A percentile compares a stretch with the other conserved stretches of the same genome.
Evolutionary conservation across 2,888 invertebrate species (phyloP).

Genomic region (Drosophila falleni): DNA sequence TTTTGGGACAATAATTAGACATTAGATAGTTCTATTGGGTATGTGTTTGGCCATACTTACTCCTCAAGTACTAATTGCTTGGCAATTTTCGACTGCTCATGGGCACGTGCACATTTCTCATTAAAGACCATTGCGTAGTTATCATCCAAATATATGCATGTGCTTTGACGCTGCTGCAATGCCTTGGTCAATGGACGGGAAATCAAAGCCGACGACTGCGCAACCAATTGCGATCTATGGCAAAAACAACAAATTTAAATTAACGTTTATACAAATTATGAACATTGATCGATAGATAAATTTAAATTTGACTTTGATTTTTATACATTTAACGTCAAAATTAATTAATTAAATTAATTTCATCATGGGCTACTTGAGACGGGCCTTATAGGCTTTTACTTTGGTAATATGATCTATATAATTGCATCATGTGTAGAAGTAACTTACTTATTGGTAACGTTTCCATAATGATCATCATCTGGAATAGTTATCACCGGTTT

Average conservation of each 20-base stretch:
- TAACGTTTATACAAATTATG: background rate
- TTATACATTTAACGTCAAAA: too few species aligned
- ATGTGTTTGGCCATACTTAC: constrained; percentile 33
- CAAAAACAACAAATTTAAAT: background rate
- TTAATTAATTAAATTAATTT: too few species aligned
- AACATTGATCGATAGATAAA: too few species aligned
- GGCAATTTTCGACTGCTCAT: constrained; percentile 16
- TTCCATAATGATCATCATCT: background rate
- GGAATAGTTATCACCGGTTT: background rate
- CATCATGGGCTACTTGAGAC: too few species aligned
- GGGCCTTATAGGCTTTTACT: too few species aligned
- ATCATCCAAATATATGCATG: constrained; percentile 40
- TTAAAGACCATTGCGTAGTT: constrained; percentile 29
- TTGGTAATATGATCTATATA: too few species aligned
- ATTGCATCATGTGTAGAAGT: background rate
- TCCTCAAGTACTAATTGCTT: constrained; percentile 19
- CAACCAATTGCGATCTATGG: background rate
- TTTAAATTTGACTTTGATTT: too few species aligned
- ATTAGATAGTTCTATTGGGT: background rate
- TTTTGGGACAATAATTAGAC: background rate
- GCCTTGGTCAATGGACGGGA: constrained; percentile 35
- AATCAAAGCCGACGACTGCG: background rate
- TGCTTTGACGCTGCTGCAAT: constrained; percentile 37
- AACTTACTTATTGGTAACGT: constrained; percentile 13
- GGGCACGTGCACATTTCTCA: constrained; percentile 7